Conservation (phyloP, 2,888 invertebrate species). For the Lydus trimaculatus region DNA sequence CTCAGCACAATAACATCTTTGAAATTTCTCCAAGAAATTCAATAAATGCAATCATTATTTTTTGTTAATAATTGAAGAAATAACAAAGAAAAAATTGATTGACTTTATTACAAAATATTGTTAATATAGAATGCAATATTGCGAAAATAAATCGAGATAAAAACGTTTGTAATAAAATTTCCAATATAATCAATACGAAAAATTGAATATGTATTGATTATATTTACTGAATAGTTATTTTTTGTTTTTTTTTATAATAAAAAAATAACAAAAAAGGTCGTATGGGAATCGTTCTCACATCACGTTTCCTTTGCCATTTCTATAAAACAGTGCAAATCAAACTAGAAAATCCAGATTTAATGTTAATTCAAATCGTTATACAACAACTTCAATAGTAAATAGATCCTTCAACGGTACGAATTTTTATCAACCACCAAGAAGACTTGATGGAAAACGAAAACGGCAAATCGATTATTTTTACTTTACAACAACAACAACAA, state of each 20-base stretch:
- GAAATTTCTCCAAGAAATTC: neutral
- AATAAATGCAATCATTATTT: neutral
- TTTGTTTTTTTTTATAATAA: neutral
- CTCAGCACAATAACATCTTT: neutral
- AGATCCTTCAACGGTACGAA: neutral
- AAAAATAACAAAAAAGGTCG: neutral
- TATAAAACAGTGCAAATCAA: neutral
- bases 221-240: neutral
- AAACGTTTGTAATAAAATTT: neutral
- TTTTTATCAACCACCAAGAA: neutral
- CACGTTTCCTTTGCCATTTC: neutral
- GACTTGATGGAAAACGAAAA: neutral
- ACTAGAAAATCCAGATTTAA: conserved; percentile 4
- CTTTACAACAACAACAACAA: neutral
- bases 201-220: neutral
- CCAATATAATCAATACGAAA: neutral
- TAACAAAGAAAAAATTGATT: neutral
- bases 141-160: neutral
- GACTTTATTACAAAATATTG: neutral
- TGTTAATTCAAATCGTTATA: neutral
- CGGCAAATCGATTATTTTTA: neutral
- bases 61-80: neutral
- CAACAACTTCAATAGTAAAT: neutral
- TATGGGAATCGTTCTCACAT: conserved; percentile 4
- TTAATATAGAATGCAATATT: neutral